Percentiles rank a stretch among this genome's conserved stretches.
Evolutionary conservation across 2,797 vertebrate genomes (phyloP).

Genomic region (Helostoma temminkii): DNA sequence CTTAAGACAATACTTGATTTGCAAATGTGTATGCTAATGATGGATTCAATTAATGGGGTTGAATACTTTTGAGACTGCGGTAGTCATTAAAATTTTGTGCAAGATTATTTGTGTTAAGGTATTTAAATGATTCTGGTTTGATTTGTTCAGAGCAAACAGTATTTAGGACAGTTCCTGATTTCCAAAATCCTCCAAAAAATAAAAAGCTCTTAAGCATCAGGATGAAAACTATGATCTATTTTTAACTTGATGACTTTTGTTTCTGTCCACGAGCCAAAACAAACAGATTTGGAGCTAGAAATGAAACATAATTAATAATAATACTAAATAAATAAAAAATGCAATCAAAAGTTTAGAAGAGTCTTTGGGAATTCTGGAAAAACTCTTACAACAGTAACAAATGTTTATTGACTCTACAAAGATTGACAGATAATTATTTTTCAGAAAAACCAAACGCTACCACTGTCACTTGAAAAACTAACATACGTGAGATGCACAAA

Average conservation of each 20-base stretch:
- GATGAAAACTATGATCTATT: background rate
- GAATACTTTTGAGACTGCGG: too few relatives aligned
- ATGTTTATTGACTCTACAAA: background rate
- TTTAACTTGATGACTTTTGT: background rate
- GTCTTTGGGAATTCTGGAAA: slow-evolving; percentile 4
- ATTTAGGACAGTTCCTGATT: background rate
- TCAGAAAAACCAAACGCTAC: background rate
- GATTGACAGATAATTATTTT: background rate
- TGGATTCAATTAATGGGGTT: too few relatives aligned
- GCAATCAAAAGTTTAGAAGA: slow-evolving; percentile 2
- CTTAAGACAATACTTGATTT: too few relatives aligned
- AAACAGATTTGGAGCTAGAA: too few relatives aligned
- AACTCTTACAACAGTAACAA: background rate
- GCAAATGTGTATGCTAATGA: too few relatives aligned
- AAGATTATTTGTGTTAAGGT: too few relatives aligned
- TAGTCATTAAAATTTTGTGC: too few relatives aligned
- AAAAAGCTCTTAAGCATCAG: background rate
- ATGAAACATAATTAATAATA: too few relatives aligned
- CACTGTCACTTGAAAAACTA: background rate
- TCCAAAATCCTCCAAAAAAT: background rate
- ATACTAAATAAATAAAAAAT: too few relatives aligned
- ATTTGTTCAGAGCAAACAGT: too few relatives aligned
- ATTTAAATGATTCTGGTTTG: too few relatives aligned
- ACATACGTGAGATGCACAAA: slow-evolving; percentile 15
- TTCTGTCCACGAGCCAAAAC: background rate